Base-by-base conservation (phyloP, 64 coral and sea anemone genomes). In the Anthopleura sola region DNA sequence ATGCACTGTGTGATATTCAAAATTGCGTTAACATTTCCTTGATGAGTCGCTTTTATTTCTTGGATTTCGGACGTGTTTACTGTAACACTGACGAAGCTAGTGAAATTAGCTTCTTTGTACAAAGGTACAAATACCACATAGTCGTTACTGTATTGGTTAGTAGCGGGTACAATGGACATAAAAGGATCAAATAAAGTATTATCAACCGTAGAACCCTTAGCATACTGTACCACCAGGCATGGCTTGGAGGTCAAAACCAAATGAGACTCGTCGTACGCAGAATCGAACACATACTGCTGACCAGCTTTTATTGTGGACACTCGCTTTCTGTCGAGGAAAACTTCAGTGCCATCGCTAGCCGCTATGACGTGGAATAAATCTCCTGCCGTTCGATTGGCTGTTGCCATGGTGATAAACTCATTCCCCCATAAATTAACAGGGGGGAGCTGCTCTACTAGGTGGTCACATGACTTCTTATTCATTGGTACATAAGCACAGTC, bases 391-490 rank as follows among this genome's bases (percentile, higher is more conserved):
- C 53, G 16, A 28, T 89, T 75, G n/a, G 86, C 50, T 28, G 92
- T 91, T 5, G 92, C 82, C 6, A 83, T 93, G n/a, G 92, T 91
- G 23, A 98, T 34, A 48, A 94, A 98, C 20, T 78, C 31, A 12
- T 3, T 86, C 9, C 95, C 95, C 92, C 92, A 94, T 14, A 88
- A 12, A n/a, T 37, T 55, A 10, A 93, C 74, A 3, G 92, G 92
- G 0, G 92, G 92, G 8, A 98, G 86, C 60, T 94, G 92, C 40
- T 94, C 92, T 1, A 94, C 84, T 36, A 98, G 54, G 55, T 92
- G 92, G 54, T 91, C 90, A 51, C 92, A 98, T 37, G 75, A 84
- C 2, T 48, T 19, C 36, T 37, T 33, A 0, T 78, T 5, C 12
- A 19, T 28, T 46, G 92, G 92, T 20, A 94, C 84, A 23, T 83